A percentile compares a stretch with the other conserved stretches of the same genome.
phyloP scores from a whole-genome alignment of 2,797 vertebrate genomes.

The Hippocampus kuda region DNA sequence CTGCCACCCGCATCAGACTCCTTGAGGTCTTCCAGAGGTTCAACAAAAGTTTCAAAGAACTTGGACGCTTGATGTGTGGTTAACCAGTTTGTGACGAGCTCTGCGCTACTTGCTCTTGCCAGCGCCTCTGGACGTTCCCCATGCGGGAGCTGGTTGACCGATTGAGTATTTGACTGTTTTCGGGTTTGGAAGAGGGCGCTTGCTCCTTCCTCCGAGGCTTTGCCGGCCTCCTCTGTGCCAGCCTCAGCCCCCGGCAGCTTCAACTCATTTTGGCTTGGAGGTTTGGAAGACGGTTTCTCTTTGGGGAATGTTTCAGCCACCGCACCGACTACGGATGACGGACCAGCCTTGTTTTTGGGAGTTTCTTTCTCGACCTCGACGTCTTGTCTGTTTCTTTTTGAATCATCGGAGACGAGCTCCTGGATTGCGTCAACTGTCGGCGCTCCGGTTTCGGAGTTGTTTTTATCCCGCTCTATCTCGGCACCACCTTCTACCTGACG shows the following conservation, averaged over 20 bases:
- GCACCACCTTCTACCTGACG: conserved; percentile 7
- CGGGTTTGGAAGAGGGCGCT: conserved; percentile 49
- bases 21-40: conserved; percentile 63
- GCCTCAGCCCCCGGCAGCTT: background rate
- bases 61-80: conserved; percentile 59
- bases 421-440: conserved; percentile 16
- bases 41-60: conserved; percentile 65
- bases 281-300: background rate
- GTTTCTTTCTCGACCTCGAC: background rate
- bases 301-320: conserved; percentile 1
- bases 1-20: conserved; percentile 4
- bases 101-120: conserved; percentile 41
- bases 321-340: background rate
- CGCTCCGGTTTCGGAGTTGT: background rate
- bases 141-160: too few species aligned
- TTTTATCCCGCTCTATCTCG: conserved; percentile 7
- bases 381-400: background rate
- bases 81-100: conserved; percentile 67
- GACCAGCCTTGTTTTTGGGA: background rate
- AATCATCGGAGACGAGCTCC: conserved; percentile 14
- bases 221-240: conserved; percentile 36
- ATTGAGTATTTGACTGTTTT: conserved; percentile 21
- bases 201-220: conserved; percentile 49
- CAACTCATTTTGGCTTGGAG: background rate
- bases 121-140: conserved; percentile 35